Percentiles rank a stretch among this genome's conserved stretches.
phyloP scores from a whole-genome alignment of 2,797 vertebrate genomes.

The Poliocrania exsul region DNA sequence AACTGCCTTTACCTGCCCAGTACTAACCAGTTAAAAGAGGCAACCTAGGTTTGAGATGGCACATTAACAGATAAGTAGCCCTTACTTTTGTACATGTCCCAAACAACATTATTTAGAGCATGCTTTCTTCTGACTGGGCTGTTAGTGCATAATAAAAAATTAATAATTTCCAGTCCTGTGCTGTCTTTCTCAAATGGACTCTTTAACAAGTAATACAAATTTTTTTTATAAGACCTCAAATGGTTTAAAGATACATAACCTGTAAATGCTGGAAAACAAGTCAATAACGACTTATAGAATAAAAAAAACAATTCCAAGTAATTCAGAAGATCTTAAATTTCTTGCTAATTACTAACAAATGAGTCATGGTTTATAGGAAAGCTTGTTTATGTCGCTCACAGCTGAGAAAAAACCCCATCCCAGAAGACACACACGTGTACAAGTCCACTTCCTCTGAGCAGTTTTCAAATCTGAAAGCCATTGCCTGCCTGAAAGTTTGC shows the following conservation, averaged over 20 bases:
- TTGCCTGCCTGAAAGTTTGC: background rate
- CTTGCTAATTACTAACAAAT: background rate
- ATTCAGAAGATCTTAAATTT: background rate
- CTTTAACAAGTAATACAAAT: background rate
- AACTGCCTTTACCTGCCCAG: background rate
- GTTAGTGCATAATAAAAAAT: background rate
- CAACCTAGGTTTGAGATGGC: background rate
- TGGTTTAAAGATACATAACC: background rate
- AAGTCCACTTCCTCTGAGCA: slow-evolving; percentile 18
- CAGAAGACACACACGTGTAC: background rate
- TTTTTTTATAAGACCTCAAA: background rate
- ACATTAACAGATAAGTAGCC: background rate
- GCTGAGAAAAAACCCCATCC: background rate
- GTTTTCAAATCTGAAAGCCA: slow-evolving; percentile 4
- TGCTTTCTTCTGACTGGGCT: background rate
- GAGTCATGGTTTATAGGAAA: background rate
- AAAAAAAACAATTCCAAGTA: background rate
- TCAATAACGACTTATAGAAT: background rate
- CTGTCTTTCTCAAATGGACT: background rate
- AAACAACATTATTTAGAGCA: background rate
- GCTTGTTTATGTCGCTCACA: background rate
- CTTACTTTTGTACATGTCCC: background rate
- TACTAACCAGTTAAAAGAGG: background rate
- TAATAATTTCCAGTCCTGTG: background rate
- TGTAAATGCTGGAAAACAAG: background rate